phyloP scores from a whole-genome alignment of 2,113 vertebrate species.

The Xyliphius kryptos region DNA sequence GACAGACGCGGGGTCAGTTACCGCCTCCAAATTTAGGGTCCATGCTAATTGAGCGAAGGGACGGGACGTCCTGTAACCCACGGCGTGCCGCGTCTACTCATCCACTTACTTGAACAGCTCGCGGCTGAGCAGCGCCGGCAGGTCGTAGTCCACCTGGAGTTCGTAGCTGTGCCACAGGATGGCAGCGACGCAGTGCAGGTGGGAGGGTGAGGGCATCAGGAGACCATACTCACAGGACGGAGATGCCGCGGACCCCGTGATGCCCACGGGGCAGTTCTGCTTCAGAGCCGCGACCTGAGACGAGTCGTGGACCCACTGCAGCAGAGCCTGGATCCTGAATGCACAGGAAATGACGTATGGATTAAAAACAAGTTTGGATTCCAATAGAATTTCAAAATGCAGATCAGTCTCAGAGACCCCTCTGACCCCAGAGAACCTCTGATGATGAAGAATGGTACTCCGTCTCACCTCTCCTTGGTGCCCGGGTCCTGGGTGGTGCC shows the following conservation, averaged over 20 bases:
- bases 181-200: slow-evolving; percentile 92
- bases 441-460: no score
- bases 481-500: slow-evolving; percentile 95
- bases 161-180: slow-evolving; percentile 97
- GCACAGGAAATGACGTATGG: slow-evolving; percentile 2
- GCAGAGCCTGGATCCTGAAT: slow-evolving; percentile 86
- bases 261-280: slow-evolving; percentile 72
- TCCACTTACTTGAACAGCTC: slow-evolving; percentile 98
- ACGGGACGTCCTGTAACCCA: no score
- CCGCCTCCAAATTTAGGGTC: no score
- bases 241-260: slow-evolving; percentile 56
- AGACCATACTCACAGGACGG: slow-evolving; percentile 87
- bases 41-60: background rate
- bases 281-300: slow-evolving; percentile 86
- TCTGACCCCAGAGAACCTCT: no score
- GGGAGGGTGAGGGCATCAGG: slow-evolving; percentile 95
- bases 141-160: slow-evolving; percentile 89
- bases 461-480: slow-evolving; percentile 89
- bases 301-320: slow-evolving; percentile 97
- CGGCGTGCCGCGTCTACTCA: no score
- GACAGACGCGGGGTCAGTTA: background rate
- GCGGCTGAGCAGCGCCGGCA: slow-evolving; percentile 82
- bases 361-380: background rate
- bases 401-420: background rate
- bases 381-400: background rate